Evolutionary conservation across 2,797 vertebrate genomes (phyloP).

Genomic region (Mallotus villosus): DNA sequence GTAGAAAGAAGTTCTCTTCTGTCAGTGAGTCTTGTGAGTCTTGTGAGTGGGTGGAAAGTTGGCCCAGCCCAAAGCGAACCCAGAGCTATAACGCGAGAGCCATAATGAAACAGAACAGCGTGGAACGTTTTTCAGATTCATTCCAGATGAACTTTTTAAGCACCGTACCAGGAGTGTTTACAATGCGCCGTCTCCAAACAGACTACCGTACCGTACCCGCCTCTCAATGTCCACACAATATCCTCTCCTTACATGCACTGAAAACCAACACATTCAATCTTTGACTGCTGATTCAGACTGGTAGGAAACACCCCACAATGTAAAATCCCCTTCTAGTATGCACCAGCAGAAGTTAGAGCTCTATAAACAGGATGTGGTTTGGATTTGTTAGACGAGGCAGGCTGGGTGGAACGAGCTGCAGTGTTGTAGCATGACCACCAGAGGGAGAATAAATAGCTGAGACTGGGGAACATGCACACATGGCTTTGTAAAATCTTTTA

Average conservation of each 20-base stretch:
- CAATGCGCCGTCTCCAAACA: background rate
- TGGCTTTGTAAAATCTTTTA: background rate
- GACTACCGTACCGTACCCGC: background rate
- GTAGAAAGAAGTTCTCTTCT: slow-evolving; percentile 2
- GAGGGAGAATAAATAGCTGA: slow-evolving; percentile 21
- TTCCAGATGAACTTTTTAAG: slow-evolving; percentile 13
- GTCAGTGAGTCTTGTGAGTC: no score
- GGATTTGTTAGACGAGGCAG: background rate
- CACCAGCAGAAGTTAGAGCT: background rate
- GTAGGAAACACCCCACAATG: background rate
- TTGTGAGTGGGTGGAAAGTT: slow-evolving; percentile 12
- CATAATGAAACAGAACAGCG: slow-evolving; percentile 18
- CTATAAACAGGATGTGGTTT: slow-evolving; percentile 10
- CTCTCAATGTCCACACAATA: background rate
- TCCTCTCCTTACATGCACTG: background rate
- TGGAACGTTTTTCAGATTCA: slow-evolving; percentile 45
- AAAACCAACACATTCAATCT: background rate
- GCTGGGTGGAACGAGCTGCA: background rate
- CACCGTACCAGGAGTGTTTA: background rate
- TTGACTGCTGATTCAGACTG: background rate
- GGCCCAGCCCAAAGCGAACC: background rate
- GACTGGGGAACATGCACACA: no score
- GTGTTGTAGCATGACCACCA: slow-evolving; percentile 23
- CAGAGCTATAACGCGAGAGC: background rate
- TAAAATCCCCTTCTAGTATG: background rate